These are phyloP conservation scores for Drosophila varians DNA, from an alignment of 1,140 invertebrate species.

Conservation along the genomic window DNA sequence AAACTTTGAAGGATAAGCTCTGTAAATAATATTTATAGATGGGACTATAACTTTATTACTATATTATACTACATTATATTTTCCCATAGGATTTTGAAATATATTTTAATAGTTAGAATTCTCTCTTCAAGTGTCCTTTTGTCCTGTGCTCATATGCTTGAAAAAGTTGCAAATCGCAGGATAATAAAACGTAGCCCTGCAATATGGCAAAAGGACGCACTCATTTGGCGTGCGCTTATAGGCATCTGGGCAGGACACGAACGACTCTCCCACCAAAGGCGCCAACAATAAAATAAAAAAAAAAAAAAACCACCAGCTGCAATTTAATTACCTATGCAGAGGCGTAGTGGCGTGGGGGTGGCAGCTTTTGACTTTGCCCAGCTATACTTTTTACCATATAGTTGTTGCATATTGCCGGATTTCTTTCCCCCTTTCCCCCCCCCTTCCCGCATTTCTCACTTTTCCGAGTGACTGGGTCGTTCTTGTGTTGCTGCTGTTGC, in stretches of 20 bases:
- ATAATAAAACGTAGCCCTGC: too few species aligned
- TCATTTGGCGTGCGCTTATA: constrained; percentile 59
- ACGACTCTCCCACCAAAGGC: constrained; percentile 43
- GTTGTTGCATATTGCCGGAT: constrained; percentile 34
- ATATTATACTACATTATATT: too few species aligned
- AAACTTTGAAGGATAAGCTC: too few species aligned
- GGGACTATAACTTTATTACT: too few species aligned
- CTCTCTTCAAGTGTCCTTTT: too few species aligned
- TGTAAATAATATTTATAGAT: too few species aligned
- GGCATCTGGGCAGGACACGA: constrained; percentile 39
- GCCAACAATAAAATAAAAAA: constrained; percentile 55
- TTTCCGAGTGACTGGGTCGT: constrained; percentile 20
- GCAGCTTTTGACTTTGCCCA: not conserved
- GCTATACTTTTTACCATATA: constrained; percentile 39
- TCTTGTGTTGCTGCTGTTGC: constrained; percentile 38
- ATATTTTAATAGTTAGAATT: too few species aligned
- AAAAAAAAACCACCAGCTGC: too few species aligned
- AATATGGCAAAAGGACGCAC: not conserved
- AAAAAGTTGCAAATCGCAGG: not conserved
- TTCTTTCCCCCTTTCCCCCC: not conserved
- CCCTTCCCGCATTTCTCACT: not conserved
- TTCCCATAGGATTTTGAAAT: too few species aligned
- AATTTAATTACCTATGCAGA: constrained; percentile 74
- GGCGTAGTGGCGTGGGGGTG: constrained; percentile 14
- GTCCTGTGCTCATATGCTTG: not conserved